phyloP scores from a whole-genome alignment of 2,888 invertebrate genomes.

The Baronia brevicornis region DNA sequence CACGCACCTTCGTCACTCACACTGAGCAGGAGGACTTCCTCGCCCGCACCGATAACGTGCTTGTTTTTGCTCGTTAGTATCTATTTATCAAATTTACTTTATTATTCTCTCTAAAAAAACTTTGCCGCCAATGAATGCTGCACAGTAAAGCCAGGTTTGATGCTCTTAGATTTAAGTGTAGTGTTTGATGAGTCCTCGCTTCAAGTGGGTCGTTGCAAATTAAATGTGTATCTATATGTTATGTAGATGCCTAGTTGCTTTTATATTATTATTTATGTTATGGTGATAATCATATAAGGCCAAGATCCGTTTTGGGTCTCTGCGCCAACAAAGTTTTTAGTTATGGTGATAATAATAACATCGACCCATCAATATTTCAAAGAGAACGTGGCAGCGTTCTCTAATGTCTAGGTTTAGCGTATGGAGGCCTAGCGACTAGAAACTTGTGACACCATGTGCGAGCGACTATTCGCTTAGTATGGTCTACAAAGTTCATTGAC shows the following conservation, averaged over 20 bases:
- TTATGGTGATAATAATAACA: too few relatives aligned
- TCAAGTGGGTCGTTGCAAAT: constrained; percentile 1
- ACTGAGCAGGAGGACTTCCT: constrained; percentile 80
- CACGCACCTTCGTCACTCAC: constrained; percentile 69
- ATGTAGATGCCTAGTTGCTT: too few relatives aligned
- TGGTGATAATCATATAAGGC: too few relatives aligned
- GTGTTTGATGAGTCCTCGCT: constrained; percentile 9
- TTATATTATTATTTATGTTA: too few relatives aligned
- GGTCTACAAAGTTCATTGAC: constrained; percentile 69
- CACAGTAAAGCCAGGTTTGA: constrained; percentile 42
- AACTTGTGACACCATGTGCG: constrained; percentile 37
- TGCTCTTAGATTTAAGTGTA: constrained; percentile 30
- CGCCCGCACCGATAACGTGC: constrained; percentile 79
- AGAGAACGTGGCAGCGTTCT: not conserved
- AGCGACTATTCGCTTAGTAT: constrained; percentile 40
- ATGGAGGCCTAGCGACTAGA: constrained; percentile 15
- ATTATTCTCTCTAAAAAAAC: constrained; percentile 13
- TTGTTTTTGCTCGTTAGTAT: constrained; percentile 82
- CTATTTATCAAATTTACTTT: constrained; percentile 25
- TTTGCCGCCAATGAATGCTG: too few relatives aligned
- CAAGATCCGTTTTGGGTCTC: too few relatives aligned
- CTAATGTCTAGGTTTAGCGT: constrained; percentile 8
- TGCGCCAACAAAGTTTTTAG: too few relatives aligned
- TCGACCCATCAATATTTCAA: too few relatives aligned
- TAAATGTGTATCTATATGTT: constrained; percentile 1